Base-by-base conservation (phyloP, 2,113 vertebrate genomes). In the Halichoeres trimaculatus region DNA sequence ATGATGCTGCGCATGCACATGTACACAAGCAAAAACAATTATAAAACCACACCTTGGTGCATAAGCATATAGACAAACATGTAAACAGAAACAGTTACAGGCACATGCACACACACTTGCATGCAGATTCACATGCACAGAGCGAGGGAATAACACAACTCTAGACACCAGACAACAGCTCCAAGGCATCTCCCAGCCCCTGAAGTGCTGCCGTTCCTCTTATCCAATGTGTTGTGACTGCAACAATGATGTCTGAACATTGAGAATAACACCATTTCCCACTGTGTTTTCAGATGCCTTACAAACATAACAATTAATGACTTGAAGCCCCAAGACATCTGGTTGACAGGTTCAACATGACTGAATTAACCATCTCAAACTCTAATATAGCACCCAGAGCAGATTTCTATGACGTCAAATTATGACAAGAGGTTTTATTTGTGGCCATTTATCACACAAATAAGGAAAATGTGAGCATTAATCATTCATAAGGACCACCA, bases 201-300 rank as follows among this genome's bases (percentile, higher is more conserved):
- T 61, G 61, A 89, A 78, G 86, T 83, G 85, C 75, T 78, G 85
- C 85, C 76, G 81, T 85, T 88, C 84, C 81, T 88, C 83, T 88
- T 87, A 88, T 89, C 87, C 88, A 88, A 89, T 92, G 86, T 93
- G 91, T 93, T 93, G 85, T 86, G 88, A 88, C 88, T 88, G 76
- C 75, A 89, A 81, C 88, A 85, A 85, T 67, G 71, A 80, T 85
- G 88, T 85, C 85, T 91, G 85, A 86, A 84, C 86, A 87, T 81
- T 86, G 84, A 90, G 86, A 93, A 93, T 90, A 90, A 91, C 86
- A 90, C 55, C 75, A 78, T 62, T 78, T 73, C 83, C 88, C 74
- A 77, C 80, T 85, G 85, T 80, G 86, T 79, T 81, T 83, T 69
- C 65, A 86, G 83, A 78, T 80, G 78, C 87, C 87, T 84, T 41